Percentiles rank a stretch among this genome's conserved stretches.
phyloP scores from a whole-genome alignment of 2,888 invertebrate genomes.

The Lymantria monacha region DNA sequence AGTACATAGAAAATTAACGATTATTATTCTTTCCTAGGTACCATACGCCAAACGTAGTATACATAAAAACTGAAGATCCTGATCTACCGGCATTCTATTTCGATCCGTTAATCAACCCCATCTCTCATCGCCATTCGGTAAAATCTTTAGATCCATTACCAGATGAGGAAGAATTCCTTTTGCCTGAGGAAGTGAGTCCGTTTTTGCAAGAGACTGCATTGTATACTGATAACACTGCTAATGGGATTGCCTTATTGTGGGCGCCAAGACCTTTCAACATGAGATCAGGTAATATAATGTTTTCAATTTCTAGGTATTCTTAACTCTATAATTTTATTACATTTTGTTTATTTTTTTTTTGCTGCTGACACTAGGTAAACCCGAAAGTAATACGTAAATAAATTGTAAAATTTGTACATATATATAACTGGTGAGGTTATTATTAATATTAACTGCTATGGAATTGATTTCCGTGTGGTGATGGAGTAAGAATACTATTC shows the following conservation, averaged over 20 bases:
- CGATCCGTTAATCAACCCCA: constrained; percentile 99
- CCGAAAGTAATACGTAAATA: too few species aligned
- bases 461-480: too few species aligned
- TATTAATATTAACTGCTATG: too few species aligned
- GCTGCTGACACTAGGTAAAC: too few species aligned
- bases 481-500: too few species aligned
- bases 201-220: constrained; percentile 97
- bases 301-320: too few species aligned
- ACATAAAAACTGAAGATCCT: constrained; percentile 99
- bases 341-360: too few species aligned
- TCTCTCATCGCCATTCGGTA: constrained; percentile 95
- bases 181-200: constrained; percentile 95
- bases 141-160: constrained; percentile 93
- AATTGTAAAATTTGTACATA: too few species aligned
- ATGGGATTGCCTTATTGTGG: constrained; percentile 98
- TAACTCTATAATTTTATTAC: too few species aligned
- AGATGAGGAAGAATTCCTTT: constrained; percentile 96
- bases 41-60: constrained; percentile 99
- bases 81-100: constrained; percentile 99
- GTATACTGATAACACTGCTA: constrained; percentile 99
- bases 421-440: too few species aligned
- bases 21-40: constrained; percentile 86
- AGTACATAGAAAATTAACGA: not conserved
- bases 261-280: constrained; percentile 99
- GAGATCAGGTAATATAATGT: constrained; percentile 86